A percentile compares a stretch with the other conserved stretches of the same genome.
Conservation (phyloP, 2,888 invertebrate species). For the Cremastinae sp. region DNA sequence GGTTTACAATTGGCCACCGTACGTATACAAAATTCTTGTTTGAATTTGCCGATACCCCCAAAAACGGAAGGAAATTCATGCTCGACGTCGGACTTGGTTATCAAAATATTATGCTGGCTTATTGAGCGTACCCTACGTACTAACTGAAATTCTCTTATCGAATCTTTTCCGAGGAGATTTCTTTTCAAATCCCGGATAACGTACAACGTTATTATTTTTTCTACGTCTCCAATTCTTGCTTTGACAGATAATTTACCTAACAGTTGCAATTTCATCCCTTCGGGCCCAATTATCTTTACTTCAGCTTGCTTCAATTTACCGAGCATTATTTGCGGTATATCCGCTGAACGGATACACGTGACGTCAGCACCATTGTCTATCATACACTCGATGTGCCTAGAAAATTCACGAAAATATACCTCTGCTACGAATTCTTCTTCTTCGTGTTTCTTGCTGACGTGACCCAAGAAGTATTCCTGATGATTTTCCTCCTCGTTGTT, state of each 20-base stretch:
- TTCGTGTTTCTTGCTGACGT: too few relatives aligned
- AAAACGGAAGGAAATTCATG: slow-evolving; percentile 61
- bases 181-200: slow-evolving; percentile 52
- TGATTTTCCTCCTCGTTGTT: too few relatives aligned
- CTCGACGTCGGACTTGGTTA: slow-evolving; percentile 12
- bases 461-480: too few relatives aligned
- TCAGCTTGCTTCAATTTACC: slow-evolving; percentile 43
- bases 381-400: too few relatives aligned
- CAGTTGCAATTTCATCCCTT: slow-evolving; percentile 48
- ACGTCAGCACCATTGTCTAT: too few relatives aligned
- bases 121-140: slow-evolving; percentile 41
- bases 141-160: slow-evolving; percentile 51
- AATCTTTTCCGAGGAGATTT: slow-evolving; percentile 60
- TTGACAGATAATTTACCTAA: slow-evolving; percentile 46
- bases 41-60: slow-evolving; percentile 63
- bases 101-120: slow-evolving; percentile 1
- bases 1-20: too few relatives aligned
- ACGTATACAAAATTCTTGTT: slow-evolving; percentile 65
- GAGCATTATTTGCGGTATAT: slow-evolving; percentile 28
- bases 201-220: slow-evolving; percentile 35
- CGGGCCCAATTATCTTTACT: slow-evolving; percentile 51
- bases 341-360: slow-evolving; percentile 42
- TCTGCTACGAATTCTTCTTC: too few relatives aligned
- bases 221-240: slow-evolving; percentile 25
- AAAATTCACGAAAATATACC: too few relatives aligned